Evolutionary conservation across 2,888 invertebrate species (phyloP), one percentile per base, ranked within the genome.

Genomic region (Agonopterix heracliana): DNA sequence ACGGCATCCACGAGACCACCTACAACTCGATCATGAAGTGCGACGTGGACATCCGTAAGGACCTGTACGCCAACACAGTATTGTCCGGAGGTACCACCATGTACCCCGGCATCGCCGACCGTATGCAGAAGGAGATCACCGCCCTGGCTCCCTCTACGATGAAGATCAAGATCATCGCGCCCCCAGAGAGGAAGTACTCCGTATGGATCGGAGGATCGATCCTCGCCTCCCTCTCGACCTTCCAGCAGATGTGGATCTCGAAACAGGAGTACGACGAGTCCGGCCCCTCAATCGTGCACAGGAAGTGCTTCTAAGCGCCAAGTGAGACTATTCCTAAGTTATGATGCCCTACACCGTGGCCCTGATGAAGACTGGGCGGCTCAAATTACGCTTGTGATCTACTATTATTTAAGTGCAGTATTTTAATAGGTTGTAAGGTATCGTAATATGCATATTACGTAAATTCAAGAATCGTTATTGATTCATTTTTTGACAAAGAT

Each of bases 1-100:
- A 93, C 71, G 96, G 96, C 65, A 95, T 96, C 82, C 96, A 96
- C 80, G 96, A 96, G 81, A 96, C 96, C 70, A 95, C 95, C 36
- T 98, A 97, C 93, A 97, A 98, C 89, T 96, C 96, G 49, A 98
- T 98, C 93, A 97, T 98, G 97, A 98, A 97, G 92, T 98, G 98
- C 90, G 98, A 98, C 86, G 96, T 98, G 50, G 97, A 97, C 81
- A 98, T 98, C 92, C 94, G 97, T 93, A 96, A 97, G 91, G 97
- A 97, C 90, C 88, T 97, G 90, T 98, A 97, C 90, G 97, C 97
- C 91, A 97, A 97, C 91, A 96, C 96, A 66, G 97, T 98, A 48
- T 90, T 98, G 68, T 98, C 97, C 55, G 97, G 96, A 55, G 96
- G 97, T 84, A 96, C 96, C 90, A 97, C 97, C 74, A 97, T 97